phyloP scores from a whole-genome alignment of 2,797 vertebrate species.

The Heliangelus exortis region DNA sequence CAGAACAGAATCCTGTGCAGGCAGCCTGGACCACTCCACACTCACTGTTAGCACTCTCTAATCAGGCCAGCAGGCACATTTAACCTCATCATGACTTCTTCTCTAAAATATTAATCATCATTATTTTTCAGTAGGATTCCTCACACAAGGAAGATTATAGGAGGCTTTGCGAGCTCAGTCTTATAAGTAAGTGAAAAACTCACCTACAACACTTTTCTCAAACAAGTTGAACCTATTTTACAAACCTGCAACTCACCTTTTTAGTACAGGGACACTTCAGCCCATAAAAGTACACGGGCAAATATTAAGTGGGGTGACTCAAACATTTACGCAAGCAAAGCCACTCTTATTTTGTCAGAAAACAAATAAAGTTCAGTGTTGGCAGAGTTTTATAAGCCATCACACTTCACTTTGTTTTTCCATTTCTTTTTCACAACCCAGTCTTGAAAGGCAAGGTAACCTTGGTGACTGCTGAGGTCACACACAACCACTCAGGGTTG shows the following conservation, averaged over 20 bases:
- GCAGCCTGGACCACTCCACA: not conserved
- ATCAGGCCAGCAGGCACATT: not conserved
- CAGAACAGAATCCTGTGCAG: not conserved
- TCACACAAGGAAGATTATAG: not conserved
- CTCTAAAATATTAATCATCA: not conserved
- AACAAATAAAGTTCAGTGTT: conserved; percentile 61
- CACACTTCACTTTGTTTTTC: conserved; percentile 39
- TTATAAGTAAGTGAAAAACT: not conserved
- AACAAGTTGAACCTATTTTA: not conserved
- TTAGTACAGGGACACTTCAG: conserved; percentile 11
- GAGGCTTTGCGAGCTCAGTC: not conserved
- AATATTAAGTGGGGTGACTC: conserved; percentile 49
- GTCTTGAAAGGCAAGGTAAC: not conserved
- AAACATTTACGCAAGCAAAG: conserved; percentile 26
- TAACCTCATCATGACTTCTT: not conserved
- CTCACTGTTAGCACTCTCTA: not conserved
- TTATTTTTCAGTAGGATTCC: not conserved
- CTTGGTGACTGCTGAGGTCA: not conserved
- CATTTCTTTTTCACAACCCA: not conserved
- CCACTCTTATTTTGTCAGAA: conserved; percentile 46
- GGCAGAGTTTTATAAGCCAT: conserved; percentile 61
- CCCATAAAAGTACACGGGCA: conserved; percentile 15
- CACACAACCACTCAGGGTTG: not conserved
- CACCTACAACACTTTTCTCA: not conserved
- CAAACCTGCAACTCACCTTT: not conserved